Conservation (phyloP, 2,113 vertebrate genomes). For the Gymnogyps californianus region DNA sequence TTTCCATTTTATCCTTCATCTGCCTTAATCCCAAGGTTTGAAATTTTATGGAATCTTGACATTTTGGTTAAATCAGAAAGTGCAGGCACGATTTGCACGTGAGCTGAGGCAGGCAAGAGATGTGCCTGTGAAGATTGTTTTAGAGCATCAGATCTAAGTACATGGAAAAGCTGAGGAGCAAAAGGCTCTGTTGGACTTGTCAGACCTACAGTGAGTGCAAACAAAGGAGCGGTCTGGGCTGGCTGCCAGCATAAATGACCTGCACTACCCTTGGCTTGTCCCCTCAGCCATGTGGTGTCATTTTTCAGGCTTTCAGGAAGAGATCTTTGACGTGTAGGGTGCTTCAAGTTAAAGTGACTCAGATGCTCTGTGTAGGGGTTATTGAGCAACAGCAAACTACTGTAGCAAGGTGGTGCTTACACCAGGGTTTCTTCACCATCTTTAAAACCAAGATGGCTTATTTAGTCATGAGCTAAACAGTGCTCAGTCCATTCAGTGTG, state of each 20-base stretch:
- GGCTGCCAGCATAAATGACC: slow-evolving; percentile 22
- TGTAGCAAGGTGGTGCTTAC: neutral
- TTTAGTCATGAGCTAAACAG: neutral
- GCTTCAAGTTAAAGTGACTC: neutral
- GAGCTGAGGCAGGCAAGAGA: neutral
- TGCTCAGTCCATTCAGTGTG: neutral
- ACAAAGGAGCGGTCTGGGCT: slow-evolving; percentile 5
- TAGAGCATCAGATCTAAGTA: neutral
- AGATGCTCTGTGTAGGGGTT: neutral
- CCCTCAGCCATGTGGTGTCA: neutral
- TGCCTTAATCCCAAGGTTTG: neutral
- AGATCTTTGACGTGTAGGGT: neutral
- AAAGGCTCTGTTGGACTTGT: neutral
- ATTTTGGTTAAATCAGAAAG: neutral
- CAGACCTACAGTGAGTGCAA: slow-evolving; percentile 1
- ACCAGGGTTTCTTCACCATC: neutral
- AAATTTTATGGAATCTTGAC: neutral
- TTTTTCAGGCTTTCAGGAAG: slow-evolving; percentile 47
- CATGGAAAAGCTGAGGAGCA: neutral
- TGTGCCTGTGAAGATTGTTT: neutral
- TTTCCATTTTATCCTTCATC: neutral
- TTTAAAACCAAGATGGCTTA: neutral
- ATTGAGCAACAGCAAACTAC: neutral
- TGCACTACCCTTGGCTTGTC: slow-evolving; percentile 15
- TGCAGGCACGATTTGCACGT: fast-evolving